phyloP scores from a whole-genome alignment of 2,797 vertebrate species.

The Sarcoramphus papa region DNA sequence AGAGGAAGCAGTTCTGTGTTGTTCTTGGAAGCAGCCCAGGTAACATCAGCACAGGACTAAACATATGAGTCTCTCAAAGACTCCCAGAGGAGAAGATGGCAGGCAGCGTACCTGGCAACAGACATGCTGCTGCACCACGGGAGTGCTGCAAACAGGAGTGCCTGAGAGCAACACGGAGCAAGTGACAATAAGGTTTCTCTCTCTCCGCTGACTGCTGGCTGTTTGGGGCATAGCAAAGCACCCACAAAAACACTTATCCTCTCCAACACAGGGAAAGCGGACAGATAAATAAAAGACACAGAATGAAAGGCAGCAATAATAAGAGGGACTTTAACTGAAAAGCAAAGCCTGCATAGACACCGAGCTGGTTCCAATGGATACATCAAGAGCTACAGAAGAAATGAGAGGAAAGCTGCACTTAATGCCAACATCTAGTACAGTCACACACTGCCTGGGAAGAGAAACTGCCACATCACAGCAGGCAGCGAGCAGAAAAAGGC shows the following conservation, averaged over 20 bases:
- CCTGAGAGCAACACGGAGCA: not conserved
- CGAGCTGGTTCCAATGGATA: not conserved
- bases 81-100: constrained; percentile 36
- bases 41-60: constrained; percentile 51
- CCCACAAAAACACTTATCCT: not conserved
- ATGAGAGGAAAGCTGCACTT: not conserved
- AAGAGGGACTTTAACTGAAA: not conserved
- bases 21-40: constrained; percentile 54
- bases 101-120: not conserved
- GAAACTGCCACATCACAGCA: not conserved
- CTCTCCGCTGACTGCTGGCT: not conserved
- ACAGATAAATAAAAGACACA: not conserved
- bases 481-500: not conserved
- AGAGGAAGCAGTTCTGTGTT: constrained; percentile 37
- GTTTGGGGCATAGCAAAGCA: not conserved
- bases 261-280: not conserved
- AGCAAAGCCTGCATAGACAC: not conserved
- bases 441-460: not conserved
- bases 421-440: not conserved
- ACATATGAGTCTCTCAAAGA: not conserved
- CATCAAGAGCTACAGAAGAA: not conserved
- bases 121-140: not conserved
- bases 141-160: not conserved
- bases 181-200: not conserved
- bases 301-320: not conserved